Base-by-base conservation (phyloP, 2,888 invertebrate genomes). In the Sminthurinus aureus region DNA sequence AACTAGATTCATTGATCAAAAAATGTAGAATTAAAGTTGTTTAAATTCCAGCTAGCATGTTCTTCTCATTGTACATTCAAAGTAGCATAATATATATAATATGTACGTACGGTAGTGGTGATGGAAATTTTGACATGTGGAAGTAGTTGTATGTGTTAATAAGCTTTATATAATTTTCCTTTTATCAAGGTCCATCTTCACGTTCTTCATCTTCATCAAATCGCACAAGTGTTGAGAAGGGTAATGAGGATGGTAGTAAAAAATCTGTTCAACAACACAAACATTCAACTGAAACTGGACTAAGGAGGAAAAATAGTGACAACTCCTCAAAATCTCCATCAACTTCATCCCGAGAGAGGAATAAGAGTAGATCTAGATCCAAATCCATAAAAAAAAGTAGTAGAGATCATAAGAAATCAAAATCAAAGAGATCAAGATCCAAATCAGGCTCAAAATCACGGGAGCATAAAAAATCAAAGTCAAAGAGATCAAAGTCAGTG, bases 401-500 rank as follows among this genome's bases (percentile, higher is more conserved):
- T 58, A 18, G 58, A 20, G 58, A 78, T 24, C 15, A n/a, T n/a
- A 75, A 18, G 6, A 79, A 79, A 18, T 58, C 58, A 79, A 66
- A 66, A 79, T 26, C 18, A n/a, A 79, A 64, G 64, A 78, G 50
- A 69, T 79, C 71, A 22, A 71, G 79, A 38, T 67, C 79, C 0
- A 82, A 38, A 18, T 83, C 78, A 52, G 26, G 73, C 24, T 81
- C 84, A 50, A 58, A 50, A 78, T 80, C 82, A 51, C 76, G 79
- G 71, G 79, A 79, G 4, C 15, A 64, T 24, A 79, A 67, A 20
- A n/a, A 66, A 66, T 81, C 69, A 20, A 69, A 69, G 20, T 20
- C 77, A 12, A 67, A 50, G 58, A n/a, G 67, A 18, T 67, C 75
- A 12, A 51, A 38, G 18, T 82, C 84, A 73, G 50, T 69, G 22